These are phyloP conservation scores for Festucalex cinctus DNA, from an alignment of 2,113 vertebrate genomes.

Conservation along the genomic window DNA sequence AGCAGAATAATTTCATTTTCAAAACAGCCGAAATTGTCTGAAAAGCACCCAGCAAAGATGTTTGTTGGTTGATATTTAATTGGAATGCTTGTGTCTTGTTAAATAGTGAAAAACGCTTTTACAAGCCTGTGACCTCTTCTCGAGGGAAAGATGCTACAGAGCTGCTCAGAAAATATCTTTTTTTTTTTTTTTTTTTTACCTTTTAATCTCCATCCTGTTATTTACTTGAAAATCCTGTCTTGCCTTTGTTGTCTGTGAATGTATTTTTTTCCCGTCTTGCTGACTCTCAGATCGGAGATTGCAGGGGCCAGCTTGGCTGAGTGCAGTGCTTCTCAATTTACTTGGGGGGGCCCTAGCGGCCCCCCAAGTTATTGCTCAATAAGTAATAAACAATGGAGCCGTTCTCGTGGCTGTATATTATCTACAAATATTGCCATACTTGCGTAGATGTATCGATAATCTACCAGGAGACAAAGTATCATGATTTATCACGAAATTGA, in stretches of 20 bases:
- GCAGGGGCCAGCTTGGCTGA: not conserved
- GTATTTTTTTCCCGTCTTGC: not conserved
- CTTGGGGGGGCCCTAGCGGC: too few relatives aligned
- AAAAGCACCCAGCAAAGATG: slow-evolving; percentile 27
- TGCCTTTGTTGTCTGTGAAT: not conserved
- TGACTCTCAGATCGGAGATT: not conserved
- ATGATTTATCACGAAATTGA: too few relatives aligned
- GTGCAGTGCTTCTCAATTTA: too few relatives aligned
- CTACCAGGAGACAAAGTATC: too few relatives aligned
- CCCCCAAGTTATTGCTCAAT: too few relatives aligned
- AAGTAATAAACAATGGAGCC: too few relatives aligned
- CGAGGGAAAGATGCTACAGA: slow-evolving; percentile 20
- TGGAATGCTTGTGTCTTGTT: slow-evolving; percentile 24
- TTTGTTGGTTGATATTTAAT: slow-evolving; percentile 45
- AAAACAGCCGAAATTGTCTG: slow-evolving; percentile 52
- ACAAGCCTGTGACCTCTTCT: slow-evolving; percentile 24
- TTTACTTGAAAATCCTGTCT: slow-evolving; percentile 32
- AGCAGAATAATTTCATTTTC: slow-evolving; percentile 39
- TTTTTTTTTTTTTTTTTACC: not conserved
- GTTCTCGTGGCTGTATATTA: too few relatives aligned
- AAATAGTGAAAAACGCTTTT: slow-evolving; percentile 19
- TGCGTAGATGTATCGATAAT: too few relatives aligned
- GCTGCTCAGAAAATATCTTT: slow-evolving; percentile 29
- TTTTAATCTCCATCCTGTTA: slow-evolving; percentile 21
- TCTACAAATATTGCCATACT: too few relatives aligned